Conservation (phyloP, 2,113 vertebrate genomes). For the Eleginops maclovinus region DNA sequence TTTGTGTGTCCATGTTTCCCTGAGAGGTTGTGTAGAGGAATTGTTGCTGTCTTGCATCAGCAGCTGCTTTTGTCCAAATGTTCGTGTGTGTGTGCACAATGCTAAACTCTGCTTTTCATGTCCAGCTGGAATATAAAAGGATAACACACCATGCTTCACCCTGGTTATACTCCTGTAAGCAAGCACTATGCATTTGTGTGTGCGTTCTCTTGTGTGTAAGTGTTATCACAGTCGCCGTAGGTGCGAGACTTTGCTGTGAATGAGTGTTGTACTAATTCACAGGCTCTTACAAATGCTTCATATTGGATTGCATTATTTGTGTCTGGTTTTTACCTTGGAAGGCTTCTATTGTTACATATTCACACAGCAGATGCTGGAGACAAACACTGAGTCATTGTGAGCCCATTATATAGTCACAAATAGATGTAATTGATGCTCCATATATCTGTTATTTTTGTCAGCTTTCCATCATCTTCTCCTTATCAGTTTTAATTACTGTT, state of each 20-base stretch:
- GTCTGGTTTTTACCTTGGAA: constrained; percentile 55
- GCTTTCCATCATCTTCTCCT: background rate
- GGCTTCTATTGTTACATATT: constrained; percentile 40
- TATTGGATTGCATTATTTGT: constrained; percentile 34
- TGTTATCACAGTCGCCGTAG: constrained; percentile 68
- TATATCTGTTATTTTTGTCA: background rate
- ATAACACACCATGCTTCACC: background rate
- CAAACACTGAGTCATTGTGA: constrained; percentile 27
- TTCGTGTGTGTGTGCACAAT: background rate
- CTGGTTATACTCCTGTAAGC: background rate
- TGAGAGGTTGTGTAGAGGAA: constrained; percentile 26
- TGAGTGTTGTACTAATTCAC: constrained; percentile 45
- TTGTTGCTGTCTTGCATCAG: constrained; percentile 44
- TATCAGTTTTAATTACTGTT: background rate
- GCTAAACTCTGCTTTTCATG: background rate
- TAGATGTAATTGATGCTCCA: background rate
- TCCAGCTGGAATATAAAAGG: background rate
- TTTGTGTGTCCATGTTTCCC: constrained; percentile 43
- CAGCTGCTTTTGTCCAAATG: constrained; percentile 10
- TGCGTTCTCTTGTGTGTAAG: constrained; percentile 49
- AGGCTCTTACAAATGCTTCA: constrained; percentile 35
- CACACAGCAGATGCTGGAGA: constrained; percentile 37
- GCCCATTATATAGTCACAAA: background rate
- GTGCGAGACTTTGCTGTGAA: constrained; percentile 71
- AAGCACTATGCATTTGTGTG: constrained; percentile 22